A percentile compares a stretch with the other conserved stretches of the same genome.
Evolutionary conservation across 2,797 vertebrate genomes (phyloP).

Genomic region (Borostomias antarcticus): DNA sequence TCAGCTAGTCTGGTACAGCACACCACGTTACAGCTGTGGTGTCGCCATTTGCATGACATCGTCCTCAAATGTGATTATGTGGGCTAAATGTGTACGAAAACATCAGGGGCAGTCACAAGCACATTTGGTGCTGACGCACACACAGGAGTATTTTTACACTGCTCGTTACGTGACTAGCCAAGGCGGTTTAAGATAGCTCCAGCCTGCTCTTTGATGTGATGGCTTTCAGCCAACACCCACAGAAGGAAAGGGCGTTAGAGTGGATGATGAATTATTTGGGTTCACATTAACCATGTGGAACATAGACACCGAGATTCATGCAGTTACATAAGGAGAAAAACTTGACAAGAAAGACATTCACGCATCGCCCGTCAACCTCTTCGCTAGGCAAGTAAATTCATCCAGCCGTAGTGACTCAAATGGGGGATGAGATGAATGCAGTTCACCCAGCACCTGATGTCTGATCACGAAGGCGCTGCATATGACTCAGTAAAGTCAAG

Average conservation of each 20-base stretch:
- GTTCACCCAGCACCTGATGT: neutral
- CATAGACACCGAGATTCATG: neutral
- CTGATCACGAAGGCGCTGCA: neutral
- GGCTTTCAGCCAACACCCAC: neutral
- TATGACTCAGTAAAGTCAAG: too few species aligned
- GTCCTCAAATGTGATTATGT: conserved; percentile 5
- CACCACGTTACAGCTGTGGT: conserved; percentile 1
- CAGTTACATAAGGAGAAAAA: neutral
- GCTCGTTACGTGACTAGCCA: neutral
- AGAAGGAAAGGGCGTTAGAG: neutral
- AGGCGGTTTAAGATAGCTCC: neutral
- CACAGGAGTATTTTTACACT: neutral
- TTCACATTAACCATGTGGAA: neutral
- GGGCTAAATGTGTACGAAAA: conserved; percentile 16
- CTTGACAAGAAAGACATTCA: neutral
- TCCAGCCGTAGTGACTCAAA: neutral
- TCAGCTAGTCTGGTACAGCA: neutral
- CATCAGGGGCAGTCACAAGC: conserved; percentile 4
- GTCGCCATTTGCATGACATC: conserved; percentile 6
- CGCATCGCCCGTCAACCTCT: too few species aligned
- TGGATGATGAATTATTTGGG: neutral
- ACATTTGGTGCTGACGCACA: conserved; percentile 2
- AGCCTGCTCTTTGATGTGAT: neutral
- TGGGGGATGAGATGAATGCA: neutral
- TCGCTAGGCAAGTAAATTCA: too few species aligned